These are phyloP conservation scores for Stenolophus ochropezus DNA, from an alignment of 2,888 invertebrate genomes.

Conservation along the genomic window DNA sequence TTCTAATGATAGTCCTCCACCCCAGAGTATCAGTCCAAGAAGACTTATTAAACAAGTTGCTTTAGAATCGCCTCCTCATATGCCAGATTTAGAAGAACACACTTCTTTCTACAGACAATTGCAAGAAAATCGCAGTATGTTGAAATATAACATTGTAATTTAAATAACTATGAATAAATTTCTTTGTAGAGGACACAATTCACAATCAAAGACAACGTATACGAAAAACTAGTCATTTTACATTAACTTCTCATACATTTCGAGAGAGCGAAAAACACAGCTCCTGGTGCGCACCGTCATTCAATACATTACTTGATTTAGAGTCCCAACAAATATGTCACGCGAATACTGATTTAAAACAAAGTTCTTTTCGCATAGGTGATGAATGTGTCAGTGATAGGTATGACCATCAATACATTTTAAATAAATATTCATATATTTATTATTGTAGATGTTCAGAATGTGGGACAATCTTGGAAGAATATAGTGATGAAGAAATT, in stretches of 20 bases:
- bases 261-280: conserved; percentile 75
- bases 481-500: conserved; percentile 97
- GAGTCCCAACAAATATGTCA: conserved; percentile 55
- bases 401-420: conserved; percentile 67
- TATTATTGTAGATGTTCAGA: conserved; percentile 85
- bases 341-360: conserved; percentile 72
- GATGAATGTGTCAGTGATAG: conserved; percentile 83
- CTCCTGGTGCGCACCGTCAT: conserved; percentile 74
- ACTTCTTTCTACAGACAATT: conserved; percentile 54
- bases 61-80: conserved; percentile 79
- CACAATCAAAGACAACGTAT: conserved; percentile 75
- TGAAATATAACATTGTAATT: background rate
- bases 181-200: conserved; percentile 66
- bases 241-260: conserved; percentile 75
- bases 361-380: conserved; percentile 80
- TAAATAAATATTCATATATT: no score
- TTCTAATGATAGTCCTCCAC: conserved; percentile 64
- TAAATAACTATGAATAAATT: background rate
- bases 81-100: conserved; percentile 69
- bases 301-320: conserved; percentile 53
- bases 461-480: conserved; percentile 91
- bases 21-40: conserved; percentile 79
- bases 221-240: conserved; percentile 75
- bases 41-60: conserved; percentile 83
- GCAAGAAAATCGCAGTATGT: conserved; percentile 52